phyloP scores from a whole-genome alignment of 2,888 invertebrate genomes.

The Eristalis intricaria region DNA sequence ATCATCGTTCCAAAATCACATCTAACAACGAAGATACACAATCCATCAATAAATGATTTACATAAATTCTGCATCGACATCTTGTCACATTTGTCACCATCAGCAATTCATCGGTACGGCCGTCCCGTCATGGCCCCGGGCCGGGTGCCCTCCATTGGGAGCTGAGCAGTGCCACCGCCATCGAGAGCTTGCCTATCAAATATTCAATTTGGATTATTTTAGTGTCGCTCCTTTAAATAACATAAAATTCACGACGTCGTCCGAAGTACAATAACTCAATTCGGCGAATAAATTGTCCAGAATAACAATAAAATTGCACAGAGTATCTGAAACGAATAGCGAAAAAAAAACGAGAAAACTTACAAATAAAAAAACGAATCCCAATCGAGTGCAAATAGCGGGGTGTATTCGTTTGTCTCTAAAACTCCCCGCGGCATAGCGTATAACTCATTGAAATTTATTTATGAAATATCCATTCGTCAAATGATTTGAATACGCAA shows the following conservation, averaged over 20 bases:
- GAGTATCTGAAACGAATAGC: slow-evolving; percentile 28
- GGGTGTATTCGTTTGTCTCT: slow-evolving; percentile 2
- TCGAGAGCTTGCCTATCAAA: slow-evolving; percentile 3
- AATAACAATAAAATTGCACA: slow-evolving; percentile 59
- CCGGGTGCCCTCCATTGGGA: not conserved
- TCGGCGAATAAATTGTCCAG: slow-evolving; percentile 63
- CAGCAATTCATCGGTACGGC: slow-evolving; percentile 44
- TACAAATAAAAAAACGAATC: not conserved
- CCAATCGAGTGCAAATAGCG: not conserved
- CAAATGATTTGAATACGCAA: slow-evolving; percentile 60
- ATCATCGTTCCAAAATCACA: slow-evolving; percentile 62
- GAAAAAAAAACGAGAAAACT: not conserved
- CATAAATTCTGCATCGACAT: slow-evolving; percentile 67
- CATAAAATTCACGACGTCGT: slow-evolving; percentile 64
- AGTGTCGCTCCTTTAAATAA: slow-evolving; percentile 60
- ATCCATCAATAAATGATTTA: slow-evolving; percentile 69
- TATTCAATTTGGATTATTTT: slow-evolving; percentile 68
- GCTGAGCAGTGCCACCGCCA: not conserved
- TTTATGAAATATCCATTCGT: slow-evolving; percentile 62
- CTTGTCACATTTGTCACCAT: slow-evolving; percentile 68
- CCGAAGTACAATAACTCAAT: slow-evolving; percentile 69
- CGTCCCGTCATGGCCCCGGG: not conserved
- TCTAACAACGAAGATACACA: slow-evolving; percentile 59
- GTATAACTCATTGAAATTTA: slow-evolving; percentile 57
- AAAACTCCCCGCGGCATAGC: slow-evolving; percentile 22